phyloP scores from a whole-genome alignment of 53 echinoderm and acorn worm genomes.

The Antedon mediterranea region DNA sequence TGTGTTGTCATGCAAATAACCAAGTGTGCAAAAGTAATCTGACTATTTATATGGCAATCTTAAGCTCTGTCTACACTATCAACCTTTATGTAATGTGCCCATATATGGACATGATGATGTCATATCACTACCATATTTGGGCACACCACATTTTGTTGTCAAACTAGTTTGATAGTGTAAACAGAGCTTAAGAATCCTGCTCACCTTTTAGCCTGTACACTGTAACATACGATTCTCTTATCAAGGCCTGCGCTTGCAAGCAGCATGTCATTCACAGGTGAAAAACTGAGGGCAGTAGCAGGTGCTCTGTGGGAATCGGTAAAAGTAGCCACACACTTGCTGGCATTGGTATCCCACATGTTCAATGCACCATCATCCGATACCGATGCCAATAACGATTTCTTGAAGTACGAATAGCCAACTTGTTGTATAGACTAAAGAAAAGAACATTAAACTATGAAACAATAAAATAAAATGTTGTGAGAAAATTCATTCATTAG shows the following conservation, averaged over 20 bases:
- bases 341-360: slow-evolving; percentile 84
- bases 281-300: slow-evolving; percentile 67
- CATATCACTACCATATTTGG: no score
- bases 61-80: no score
- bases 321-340: slow-evolving; percentile 34
- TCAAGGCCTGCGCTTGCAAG: slow-evolving; percentile 70
- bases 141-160: no score
- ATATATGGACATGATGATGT: no score
- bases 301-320: slow-evolving; percentile 70
- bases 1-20: not conserved
- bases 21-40: not conserved
- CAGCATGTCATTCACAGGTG: slow-evolving; percentile 81
- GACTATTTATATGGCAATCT: no score
- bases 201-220: slow-evolving; percentile 70
- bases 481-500: not conserved
- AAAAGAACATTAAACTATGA: not conserved
- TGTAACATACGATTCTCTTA: slow-evolving; percentile 89
- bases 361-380: slow-evolving; percentile 80
- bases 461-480: not conserved
- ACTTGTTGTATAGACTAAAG: slow-evolving; percentile 53
- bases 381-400: slow-evolving; percentile 63
- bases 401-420: slow-evolving; percentile 91
- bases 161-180: no score
- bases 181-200: no score
- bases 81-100: no score